A percentile compares a stretch with the other conserved stretches of the same genome.
phyloP scores from a whole-genome alignment of 2,888 invertebrate genomes.

The Palloptera scutellata region DNA sequence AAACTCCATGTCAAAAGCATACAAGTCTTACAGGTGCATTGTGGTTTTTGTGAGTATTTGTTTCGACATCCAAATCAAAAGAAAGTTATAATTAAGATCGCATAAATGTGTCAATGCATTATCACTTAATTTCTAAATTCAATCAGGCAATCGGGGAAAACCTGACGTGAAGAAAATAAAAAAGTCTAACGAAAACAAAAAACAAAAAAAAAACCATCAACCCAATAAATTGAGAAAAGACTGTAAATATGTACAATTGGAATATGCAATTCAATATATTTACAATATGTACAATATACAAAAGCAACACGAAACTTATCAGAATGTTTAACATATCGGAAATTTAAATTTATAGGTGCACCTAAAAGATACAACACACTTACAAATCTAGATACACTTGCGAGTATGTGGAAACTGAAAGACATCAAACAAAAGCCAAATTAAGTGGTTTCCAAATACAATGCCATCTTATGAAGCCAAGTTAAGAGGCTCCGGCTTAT shows the following conservation, averaged over 20 bases:
- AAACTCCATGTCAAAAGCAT: too few relatives aligned
- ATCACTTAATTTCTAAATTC: too few relatives aligned
- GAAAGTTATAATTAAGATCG: too few relatives aligned
- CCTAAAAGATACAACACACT: not conserved
- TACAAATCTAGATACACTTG: too few relatives aligned
- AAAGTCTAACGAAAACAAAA: not conserved
- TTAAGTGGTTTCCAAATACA: slow-evolving; percentile 11
- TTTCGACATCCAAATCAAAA: too few relatives aligned
- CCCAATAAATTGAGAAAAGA: not conserved
- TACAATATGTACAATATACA: not conserved
- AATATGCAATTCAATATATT: too few relatives aligned
- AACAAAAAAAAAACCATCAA: not conserved
- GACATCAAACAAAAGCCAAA: slow-evolving; percentile 1
- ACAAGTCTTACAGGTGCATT: too few relatives aligned
- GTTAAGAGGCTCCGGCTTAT: not conserved
- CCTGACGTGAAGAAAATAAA: not conserved
- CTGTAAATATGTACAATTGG: not conserved
- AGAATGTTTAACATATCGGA: slow-evolving; percentile 1
- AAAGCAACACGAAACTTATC: slow-evolving; percentile 6
- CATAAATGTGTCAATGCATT: too few relatives aligned
- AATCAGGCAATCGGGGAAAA: not conserved
- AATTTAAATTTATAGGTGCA: slow-evolving; percentile 24
- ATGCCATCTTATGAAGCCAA: not conserved
- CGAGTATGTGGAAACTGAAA: not conserved
- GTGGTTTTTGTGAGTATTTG: too few relatives aligned